Evolutionary conservation across 2,113 vertebrate genomes (phyloP).

Genomic region (Syrrhaptes paradoxus): DNA sequence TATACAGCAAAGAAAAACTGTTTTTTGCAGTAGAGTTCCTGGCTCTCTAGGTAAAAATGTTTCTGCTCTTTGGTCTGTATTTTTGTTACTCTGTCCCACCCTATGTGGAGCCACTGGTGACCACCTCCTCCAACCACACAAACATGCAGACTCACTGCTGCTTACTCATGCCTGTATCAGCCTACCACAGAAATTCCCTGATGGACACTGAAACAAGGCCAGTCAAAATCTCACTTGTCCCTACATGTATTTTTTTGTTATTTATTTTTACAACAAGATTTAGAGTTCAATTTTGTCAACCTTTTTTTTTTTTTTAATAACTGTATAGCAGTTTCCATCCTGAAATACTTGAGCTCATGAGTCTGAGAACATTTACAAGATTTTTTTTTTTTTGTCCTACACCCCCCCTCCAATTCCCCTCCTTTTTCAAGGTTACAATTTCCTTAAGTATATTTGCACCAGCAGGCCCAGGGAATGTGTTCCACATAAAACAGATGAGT

Average conservation of each 20-base stretch:
- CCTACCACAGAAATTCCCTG: not conserved
- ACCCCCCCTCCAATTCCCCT: not conserved
- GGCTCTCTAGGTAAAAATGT: not conserved
- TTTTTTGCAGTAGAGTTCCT: not conserved
- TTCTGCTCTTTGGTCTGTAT: not conserved
- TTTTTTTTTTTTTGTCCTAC: not conserved
- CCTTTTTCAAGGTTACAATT: not conserved
- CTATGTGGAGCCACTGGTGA: not conserved
- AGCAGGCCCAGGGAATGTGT: not conserved
- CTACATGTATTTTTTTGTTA: not conserved
- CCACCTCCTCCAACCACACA: not conserved
- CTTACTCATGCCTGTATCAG: not conserved
- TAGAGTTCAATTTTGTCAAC: not conserved
- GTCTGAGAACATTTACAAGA: not conserved
- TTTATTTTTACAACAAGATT: not conserved
- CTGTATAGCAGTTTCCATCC: not conserved
- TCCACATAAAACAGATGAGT: slow-evolving; percentile 30
- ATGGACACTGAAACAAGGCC: not conserved
- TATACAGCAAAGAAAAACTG: not conserved
- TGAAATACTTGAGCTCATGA: not conserved
- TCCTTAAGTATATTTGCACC: slow-evolving; percentile 8
- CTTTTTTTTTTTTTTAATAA: not conserved
- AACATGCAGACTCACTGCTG: not conserved
- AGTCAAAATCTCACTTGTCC: not conserved
- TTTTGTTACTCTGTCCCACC: not conserved